phyloP scores from a whole-genome alignment of 2,888 invertebrate genomes.

The Endotricha flammealis region DNA sequence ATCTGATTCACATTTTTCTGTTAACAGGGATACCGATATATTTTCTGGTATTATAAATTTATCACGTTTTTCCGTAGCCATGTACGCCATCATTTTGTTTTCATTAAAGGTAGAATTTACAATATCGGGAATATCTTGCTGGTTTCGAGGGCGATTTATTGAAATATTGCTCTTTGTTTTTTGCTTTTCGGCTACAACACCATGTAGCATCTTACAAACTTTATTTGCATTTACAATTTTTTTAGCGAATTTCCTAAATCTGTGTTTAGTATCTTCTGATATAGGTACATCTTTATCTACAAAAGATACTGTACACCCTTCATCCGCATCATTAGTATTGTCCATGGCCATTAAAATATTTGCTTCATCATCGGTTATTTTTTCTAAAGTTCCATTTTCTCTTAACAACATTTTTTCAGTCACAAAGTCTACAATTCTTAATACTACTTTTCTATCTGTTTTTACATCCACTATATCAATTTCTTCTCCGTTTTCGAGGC shows the following conservation, averaged over 20 bases:
- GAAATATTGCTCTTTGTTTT: slow-evolving; percentile 20
- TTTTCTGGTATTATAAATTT: slow-evolving; percentile 61
- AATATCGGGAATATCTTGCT: slow-evolving; percentile 62
- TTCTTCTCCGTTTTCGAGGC: slow-evolving; percentile 68
- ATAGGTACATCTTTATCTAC: no score
- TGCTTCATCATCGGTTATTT: slow-evolving; percentile 65
- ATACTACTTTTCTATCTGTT: slow-evolving; percentile 66
- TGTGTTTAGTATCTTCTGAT: slow-evolving; percentile 22
- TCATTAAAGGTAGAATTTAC: slow-evolving; percentile 67
- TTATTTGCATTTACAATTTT: slow-evolving; percentile 51
- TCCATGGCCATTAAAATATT: slow-evolving; percentile 53
- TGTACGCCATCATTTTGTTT: slow-evolving; percentile 34
- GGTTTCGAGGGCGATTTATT: slow-evolving; percentile 24
- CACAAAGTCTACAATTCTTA: slow-evolving; percentile 75
- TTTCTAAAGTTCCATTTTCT: slow-evolving; percentile 70
- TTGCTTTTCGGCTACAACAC: slow-evolving; percentile 28
- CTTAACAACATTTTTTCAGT: slow-evolving; percentile 76
- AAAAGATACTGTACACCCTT: no score
- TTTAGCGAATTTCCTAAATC: slow-evolving; percentile 44
- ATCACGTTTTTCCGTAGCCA: slow-evolving; percentile 38
- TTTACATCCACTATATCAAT: slow-evolving; percentile 65
- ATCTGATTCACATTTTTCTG: slow-evolving; percentile 39
- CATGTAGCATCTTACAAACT: slow-evolving; percentile 50
- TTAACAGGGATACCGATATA: slow-evolving; percentile 54
- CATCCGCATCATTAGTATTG: slow-evolving; percentile 19